These are phyloP conservation scores for Coregonus suidteri DNA, from an alignment of 2,797 vertebrate genomes.

Conservation along the genomic window DNA sequence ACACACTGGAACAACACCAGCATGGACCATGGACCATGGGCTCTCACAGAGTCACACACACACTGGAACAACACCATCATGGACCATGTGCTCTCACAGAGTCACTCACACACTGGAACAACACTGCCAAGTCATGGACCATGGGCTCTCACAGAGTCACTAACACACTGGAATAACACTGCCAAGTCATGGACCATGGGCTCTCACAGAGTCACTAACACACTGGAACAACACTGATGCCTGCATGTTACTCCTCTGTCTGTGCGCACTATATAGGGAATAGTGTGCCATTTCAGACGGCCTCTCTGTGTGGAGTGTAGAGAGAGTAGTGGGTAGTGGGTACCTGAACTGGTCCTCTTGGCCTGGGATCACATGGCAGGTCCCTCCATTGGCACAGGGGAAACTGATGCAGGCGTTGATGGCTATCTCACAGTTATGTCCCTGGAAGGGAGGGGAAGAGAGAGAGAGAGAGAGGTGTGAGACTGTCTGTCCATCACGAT, in stretches of 20 bases:
- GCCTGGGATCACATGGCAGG: slow-evolving; percentile 80
- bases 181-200: too few species aligned
- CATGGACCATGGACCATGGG: too few species aligned
- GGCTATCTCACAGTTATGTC: slow-evolving; percentile 88
- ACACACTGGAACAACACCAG: too few species aligned
- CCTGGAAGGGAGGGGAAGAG: slow-evolving; percentile 67
- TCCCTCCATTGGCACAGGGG: slow-evolving; percentile 90
- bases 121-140: too few species aligned
- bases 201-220: too few species aligned
- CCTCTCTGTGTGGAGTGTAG: not conserved
- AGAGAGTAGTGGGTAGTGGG: not conserved
- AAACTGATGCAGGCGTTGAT: slow-evolving; percentile 93
- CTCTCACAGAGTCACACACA: too few species aligned
- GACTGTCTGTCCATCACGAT: not conserved
- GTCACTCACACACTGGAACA: too few species aligned
- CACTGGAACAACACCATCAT: too few species aligned
- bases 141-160: too few species aligned
- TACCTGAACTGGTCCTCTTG: not conserved
- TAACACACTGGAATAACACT: too few species aligned
- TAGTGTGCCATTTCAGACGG: not conserved
- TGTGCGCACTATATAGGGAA: not conserved
- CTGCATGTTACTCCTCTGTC: not conserved
- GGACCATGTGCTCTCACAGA: too few species aligned
- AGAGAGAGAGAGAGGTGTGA: not conserved
- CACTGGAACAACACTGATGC: not conserved